These are phyloP conservation scores for Passerina amoena DNA, from an alignment of 2,113 vertebrate species.

Conservation along the genomic window DNA sequence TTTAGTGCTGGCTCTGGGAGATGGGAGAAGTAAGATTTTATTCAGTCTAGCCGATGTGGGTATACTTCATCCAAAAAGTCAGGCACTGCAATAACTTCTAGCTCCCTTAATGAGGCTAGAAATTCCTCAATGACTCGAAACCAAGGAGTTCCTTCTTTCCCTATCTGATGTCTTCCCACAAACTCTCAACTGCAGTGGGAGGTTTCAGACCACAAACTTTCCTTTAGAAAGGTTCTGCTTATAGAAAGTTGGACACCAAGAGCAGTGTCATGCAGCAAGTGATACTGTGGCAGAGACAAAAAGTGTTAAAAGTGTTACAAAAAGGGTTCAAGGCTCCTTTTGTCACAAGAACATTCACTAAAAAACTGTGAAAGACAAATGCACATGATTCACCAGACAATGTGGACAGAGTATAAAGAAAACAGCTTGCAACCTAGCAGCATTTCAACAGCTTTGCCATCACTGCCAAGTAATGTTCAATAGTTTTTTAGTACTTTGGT, in stretches of 20 bases:
- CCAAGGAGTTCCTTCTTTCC: not conserved
- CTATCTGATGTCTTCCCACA: not conserved
- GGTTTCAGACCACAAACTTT: not conserved
- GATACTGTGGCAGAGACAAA: not conserved
- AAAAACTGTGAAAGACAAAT: not conserved
- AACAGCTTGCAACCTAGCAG: not conserved
- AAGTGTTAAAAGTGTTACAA: not conserved
- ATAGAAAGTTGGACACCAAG: not conserved
- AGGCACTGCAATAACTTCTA: not conserved
- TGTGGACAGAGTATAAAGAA: rapidly evolving
- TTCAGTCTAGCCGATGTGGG: not conserved
- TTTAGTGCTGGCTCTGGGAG: not conserved
- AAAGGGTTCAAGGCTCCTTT: not conserved
- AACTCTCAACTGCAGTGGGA: not conserved
- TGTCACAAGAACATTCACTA: not conserved
- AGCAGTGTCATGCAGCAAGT: not conserved
- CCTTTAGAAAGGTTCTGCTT: not conserved
- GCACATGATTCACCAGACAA: not conserved
- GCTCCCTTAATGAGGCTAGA: not conserved
- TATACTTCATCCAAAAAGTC: not conserved
- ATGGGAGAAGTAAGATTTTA: not conserved
- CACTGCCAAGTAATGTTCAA: not conserved
- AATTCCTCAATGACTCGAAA: not conserved
- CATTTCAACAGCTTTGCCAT: not conserved
- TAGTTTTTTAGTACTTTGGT: not conserved